Evolutionary conservation across 2,113 vertebrate genomes (phyloP).

Genomic region (Ceyx melanurus): DNA sequence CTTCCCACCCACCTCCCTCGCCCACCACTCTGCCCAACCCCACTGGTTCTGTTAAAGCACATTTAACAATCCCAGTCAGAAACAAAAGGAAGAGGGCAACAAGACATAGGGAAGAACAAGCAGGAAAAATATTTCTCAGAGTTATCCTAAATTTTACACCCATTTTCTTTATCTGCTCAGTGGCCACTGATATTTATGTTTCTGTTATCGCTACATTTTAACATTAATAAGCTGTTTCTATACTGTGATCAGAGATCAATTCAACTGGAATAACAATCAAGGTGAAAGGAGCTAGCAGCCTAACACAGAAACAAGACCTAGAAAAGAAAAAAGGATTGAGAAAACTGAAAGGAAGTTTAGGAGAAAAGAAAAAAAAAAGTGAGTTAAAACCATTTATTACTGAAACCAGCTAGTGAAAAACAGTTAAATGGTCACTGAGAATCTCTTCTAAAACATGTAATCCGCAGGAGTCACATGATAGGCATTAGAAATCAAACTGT

Average conservation of each 20-base stretch:
- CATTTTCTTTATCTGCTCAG: not conserved
- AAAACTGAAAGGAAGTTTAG: constrained; percentile 22
- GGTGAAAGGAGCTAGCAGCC: constrained; percentile 1
- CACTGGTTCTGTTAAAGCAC: not conserved
- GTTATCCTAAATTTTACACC: not conserved
- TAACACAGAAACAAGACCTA: constrained; percentile 23
- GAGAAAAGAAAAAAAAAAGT: not conserved
- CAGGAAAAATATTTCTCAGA: not conserved
- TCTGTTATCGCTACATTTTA: not conserved
- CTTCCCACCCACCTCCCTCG: not conserved
- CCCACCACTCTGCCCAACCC: not conserved
- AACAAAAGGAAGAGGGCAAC: not conserved
- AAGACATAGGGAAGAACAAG: not conserved
- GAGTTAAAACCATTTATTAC: not conserved
- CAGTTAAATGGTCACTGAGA: not conserved
- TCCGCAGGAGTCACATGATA: not conserved
- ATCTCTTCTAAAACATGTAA: constrained; percentile 8
- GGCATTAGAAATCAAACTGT: constrained; percentile 36
- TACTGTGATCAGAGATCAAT: not conserved
- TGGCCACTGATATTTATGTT: not conserved
- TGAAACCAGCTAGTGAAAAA: not conserved
- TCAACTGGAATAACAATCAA: constrained; percentile 2
- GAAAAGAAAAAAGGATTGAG: not conserved
- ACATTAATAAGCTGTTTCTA: not conserved
- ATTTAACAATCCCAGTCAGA: not conserved